phyloP scores from a whole-genome alignment of 2,797 vertebrate species.

The Dipus sagitta region DNA sequence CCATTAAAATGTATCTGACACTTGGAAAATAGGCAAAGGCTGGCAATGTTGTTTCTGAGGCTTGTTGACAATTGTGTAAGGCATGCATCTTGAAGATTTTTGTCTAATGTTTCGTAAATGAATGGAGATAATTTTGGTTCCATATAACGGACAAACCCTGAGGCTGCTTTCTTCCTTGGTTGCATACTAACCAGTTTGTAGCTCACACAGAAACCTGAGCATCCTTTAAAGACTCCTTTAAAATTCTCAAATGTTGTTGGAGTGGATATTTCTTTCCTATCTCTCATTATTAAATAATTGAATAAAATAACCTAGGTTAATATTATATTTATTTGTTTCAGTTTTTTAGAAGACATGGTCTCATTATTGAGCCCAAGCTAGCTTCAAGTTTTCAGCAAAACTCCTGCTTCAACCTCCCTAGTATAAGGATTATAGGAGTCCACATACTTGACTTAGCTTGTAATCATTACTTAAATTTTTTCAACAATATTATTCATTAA shows the following conservation, averaged over 20 bases:
- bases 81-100: background rate
- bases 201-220: background rate
- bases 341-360: no score
- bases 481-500: background rate
- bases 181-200: background rate
- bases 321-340: no score
- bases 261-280: background rate
- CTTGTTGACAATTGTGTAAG: background rate
- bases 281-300: background rate
- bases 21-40: background rate
- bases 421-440: background rate
- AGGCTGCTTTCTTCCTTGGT: background rate
- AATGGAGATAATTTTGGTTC: background rate
- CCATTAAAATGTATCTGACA: slow-evolving; percentile 2
- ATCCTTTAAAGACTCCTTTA: background rate
- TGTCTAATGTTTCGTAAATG: background rate
- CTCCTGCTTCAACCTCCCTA: background rate
- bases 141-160: background rate
- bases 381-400: background rate
- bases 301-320: no score
- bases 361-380: background rate
- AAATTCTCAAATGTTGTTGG: background rate
- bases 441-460: background rate
- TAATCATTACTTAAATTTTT: background rate
- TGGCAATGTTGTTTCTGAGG: background rate